Percentiles rank a stretch among this genome's conserved stretches.
Conservation (phyloP, 2,113 vertebrate species). For the Tinamus guttatus region DNA sequence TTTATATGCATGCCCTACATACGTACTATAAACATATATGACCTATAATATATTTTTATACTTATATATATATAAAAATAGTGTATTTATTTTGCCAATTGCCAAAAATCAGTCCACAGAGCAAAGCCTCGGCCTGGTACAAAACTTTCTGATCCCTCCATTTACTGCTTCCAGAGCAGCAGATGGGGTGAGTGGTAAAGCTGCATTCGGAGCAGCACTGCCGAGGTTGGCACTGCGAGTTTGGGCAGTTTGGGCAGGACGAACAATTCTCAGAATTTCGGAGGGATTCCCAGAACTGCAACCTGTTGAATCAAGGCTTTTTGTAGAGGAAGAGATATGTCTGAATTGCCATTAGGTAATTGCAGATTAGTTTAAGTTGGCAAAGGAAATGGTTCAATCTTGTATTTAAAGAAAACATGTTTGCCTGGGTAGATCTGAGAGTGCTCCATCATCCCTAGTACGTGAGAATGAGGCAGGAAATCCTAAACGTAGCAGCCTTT, state of each 20-base stretch:
- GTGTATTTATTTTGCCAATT: conserved; percentile 1
- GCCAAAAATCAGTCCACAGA: conserved; percentile 26
- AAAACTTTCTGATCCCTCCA: conserved; percentile 2
- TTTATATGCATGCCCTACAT: neutral
- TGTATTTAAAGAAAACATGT: neutral
- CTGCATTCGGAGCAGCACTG: neutral
- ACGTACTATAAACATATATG: neutral
- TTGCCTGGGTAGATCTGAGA: neutral
- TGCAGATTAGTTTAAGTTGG: neutral
- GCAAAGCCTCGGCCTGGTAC: neutral
- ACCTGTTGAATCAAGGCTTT: neutral
- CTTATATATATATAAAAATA: neutral
- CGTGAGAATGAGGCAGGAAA: neutral
- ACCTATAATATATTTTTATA: too few species aligned
- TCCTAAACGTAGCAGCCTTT: neutral
- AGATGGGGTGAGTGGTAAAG: too few species aligned
- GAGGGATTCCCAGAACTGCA: neutral
- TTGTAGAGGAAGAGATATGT: neutral
- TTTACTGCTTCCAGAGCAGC: neutral
- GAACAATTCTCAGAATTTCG: conserved; percentile 18
- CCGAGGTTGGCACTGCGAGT: neutral
- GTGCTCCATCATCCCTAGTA: neutral
- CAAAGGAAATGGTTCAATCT: neutral
- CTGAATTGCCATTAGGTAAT: neutral
- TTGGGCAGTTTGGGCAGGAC: neutral